Evolutionary conservation across 1,140 invertebrate genomes (phyloP).

Genomic region (Drosophila bipectinata): DNA sequence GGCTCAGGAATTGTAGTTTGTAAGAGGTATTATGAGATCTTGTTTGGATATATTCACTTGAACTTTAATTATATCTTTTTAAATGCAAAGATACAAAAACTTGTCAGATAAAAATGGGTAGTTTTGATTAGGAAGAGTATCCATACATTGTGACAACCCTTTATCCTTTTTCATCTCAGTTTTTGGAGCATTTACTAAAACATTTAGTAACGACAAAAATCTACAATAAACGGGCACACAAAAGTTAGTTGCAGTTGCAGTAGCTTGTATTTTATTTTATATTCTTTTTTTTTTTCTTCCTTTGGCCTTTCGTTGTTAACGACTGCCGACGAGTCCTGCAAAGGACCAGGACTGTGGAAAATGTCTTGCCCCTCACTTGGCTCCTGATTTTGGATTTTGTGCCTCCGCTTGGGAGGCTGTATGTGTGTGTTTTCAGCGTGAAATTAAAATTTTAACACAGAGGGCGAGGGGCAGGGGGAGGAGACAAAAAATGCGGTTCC

Average conservation of each 20-base stretch:
- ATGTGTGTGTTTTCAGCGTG: constrained; percentile 68
- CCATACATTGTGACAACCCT: neutral
- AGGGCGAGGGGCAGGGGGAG: neutral
- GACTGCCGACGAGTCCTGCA: neutral
- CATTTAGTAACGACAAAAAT: constrained; percentile 58
- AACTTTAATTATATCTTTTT: neutral
- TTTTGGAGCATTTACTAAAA: constrained; percentile 49
- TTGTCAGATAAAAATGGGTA: neutral
- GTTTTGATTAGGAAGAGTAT: constrained; percentile 4
- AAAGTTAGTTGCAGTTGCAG: constrained; percentile 40
- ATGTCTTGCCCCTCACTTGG: constrained; percentile 10
- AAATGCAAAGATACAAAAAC: neutral
- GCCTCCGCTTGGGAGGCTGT: neutral
- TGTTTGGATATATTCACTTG: neutral
- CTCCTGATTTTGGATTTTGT: constrained; percentile 8
- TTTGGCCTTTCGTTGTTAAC: constrained; percentile 6
- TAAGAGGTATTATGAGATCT: neutral
- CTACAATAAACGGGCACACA: constrained; percentile 52
- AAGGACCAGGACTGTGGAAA: neutral
- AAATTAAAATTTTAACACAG: constrained; percentile 74
- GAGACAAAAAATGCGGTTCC: constrained; percentile 53
- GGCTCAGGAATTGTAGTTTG: neutral
- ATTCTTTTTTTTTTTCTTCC: constrained; percentile 2
- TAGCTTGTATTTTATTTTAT: constrained; percentile 5
- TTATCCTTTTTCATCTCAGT: constrained; percentile 2